Base-by-base conservation (phyloP, 2,888 invertebrate species). In the Syrista parreyssii region DNA sequence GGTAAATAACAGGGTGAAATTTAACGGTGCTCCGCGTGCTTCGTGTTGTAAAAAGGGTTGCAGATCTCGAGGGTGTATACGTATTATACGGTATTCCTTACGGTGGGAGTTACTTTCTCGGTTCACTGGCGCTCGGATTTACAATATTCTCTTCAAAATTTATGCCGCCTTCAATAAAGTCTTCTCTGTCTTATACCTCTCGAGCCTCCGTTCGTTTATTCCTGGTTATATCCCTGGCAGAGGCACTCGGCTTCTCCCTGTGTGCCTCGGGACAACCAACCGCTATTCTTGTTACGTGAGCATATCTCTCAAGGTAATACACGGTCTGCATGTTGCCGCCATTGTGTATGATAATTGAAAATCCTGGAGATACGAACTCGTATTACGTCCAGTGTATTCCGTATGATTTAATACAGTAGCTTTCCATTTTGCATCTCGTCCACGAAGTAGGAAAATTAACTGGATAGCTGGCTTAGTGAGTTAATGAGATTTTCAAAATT, bases 261-360 rank as follows among this genome's bases (percentile, higher is more conserved):
- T 79, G 69, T 79, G 76, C 69, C 77, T 76, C 75, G 78, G 79
- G 74, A 78, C 79, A 81, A 79, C 80, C 80, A 79, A 79, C 80
- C 81, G 9, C 71, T 23, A 34, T 71, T 71, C 71, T 71, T 81
- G 81, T 81, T 79, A 75, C 80, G 76, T 36, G 78, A 77, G 81
- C 81, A 82, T 83, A 84, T 85, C 83, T 83, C 79, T 81, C 76
- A 83, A 83, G 83, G 80, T 82, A 81, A 83, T 84, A 82, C 81
- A 82, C 78, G 80, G 82, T 82, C 79, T 83, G 80, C 78, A 77
- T 77, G 85, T 82, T 79, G 80, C 81, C 78, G 76, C 82, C 80
- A 85, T 88, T 87, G 86, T 86, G 84, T 81, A 84, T 83, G 84
- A 86, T 88, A 88, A 88, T 88, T 88, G 88, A 88, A 88, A 87